Percentiles rank a stretch among this genome's conserved stretches.
phyloP scores from a whole-genome alignment of 2,888 invertebrate genomes.

The Ryuthela nishihirai region DNA sequence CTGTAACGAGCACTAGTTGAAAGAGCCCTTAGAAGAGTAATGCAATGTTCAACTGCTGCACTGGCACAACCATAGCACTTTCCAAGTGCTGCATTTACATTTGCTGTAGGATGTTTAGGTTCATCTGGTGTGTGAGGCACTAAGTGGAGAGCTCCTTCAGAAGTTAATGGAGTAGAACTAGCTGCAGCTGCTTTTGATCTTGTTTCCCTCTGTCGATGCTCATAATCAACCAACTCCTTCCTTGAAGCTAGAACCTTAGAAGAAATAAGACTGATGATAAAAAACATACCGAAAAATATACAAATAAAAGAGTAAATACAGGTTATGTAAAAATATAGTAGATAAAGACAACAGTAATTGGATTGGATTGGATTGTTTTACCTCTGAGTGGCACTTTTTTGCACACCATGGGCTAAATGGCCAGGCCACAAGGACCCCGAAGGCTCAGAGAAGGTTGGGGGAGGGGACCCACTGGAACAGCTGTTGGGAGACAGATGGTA shows the following conservation, averaged over 20 bases:
- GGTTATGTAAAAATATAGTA: not conserved
- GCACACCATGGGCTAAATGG: too few relatives aligned
- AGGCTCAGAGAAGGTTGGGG: too few relatives aligned
- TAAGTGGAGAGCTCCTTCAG: slow-evolving; percentile 12
- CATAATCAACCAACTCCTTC: slow-evolving; percentile 85
- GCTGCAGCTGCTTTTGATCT: slow-evolving; percentile 34
- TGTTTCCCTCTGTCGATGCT: slow-evolving; percentile 58
- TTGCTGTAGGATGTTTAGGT: slow-evolving; percentile 25
- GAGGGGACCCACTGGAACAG: too few relatives aligned
- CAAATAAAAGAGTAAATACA: not conserved
- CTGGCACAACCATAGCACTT: slow-evolving; percentile 63
- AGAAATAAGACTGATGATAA: slow-evolving; percentile 47
- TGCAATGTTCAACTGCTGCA: slow-evolving; percentile 88
- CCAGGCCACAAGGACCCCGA: too few relatives aligned
- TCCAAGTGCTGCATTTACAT: slow-evolving; percentile 41
- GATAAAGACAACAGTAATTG: not conserved
- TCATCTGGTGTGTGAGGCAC: slow-evolving; percentile 26
- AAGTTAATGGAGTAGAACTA: slow-evolving; percentile 43
- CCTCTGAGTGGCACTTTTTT: too few relatives aligned
- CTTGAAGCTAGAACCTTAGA: slow-evolving; percentile 88
- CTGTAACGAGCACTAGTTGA: slow-evolving; percentile 74
- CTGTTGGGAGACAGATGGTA: too few relatives aligned
- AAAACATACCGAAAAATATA: not conserved
- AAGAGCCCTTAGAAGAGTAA: slow-evolving; percentile 82
- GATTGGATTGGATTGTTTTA: too few relatives aligned